A percentile compares a stretch with the other conserved stretches of the same genome.
Conservation (phyloP, 2,797 vertebrate species). For the Sebastolobus altivelis region DNA sequence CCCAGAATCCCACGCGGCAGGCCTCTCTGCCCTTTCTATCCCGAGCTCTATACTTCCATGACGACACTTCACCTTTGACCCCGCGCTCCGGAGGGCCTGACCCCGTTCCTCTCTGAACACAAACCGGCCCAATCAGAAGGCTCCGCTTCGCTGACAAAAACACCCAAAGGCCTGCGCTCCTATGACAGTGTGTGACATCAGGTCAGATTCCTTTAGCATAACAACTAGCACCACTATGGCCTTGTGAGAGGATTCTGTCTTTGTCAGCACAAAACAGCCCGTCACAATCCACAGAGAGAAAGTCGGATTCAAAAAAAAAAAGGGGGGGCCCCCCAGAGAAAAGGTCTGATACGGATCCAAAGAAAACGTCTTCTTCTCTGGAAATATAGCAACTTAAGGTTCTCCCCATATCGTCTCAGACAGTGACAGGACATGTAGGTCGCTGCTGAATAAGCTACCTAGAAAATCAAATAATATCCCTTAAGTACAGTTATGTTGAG, state of each 20-base stretch:
- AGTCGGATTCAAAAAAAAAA: neutral
- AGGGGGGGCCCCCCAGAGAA: neutral
- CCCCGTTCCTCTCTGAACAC: conserved; percentile 75
- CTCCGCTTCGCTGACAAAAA: conserved; percentile 77
- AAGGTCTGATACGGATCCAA: conserved; percentile 9
- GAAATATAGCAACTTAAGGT: conserved; percentile 5
- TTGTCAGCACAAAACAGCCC: conserved; percentile 76
- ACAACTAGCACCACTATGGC: conserved; percentile 70
- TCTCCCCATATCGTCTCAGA: neutral
- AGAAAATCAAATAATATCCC: conserved; percentile 1
- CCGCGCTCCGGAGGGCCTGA: conserved; percentile 64
- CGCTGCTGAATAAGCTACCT: neutral
- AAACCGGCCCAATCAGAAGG: conserved; percentile 76
- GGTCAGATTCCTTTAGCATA: conserved; percentile 85
- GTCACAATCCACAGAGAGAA: conserved; percentile 47
- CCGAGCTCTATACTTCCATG: conserved; percentile 78
- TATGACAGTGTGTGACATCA: conserved; percentile 83
- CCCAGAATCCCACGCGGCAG: conserved; percentile 71
- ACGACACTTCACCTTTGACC: conserved; percentile 84
- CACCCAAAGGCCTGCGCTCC: conserved; percentile 80
- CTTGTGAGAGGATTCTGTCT: conserved; percentile 66
- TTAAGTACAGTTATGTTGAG: neutral
- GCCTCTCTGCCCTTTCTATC: conserved; percentile 77
- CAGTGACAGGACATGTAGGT: neutral
- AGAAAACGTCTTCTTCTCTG: neutral